Conservation (phyloP, 2,113 vertebrate species). For the Stictonetta naevosa region DNA sequence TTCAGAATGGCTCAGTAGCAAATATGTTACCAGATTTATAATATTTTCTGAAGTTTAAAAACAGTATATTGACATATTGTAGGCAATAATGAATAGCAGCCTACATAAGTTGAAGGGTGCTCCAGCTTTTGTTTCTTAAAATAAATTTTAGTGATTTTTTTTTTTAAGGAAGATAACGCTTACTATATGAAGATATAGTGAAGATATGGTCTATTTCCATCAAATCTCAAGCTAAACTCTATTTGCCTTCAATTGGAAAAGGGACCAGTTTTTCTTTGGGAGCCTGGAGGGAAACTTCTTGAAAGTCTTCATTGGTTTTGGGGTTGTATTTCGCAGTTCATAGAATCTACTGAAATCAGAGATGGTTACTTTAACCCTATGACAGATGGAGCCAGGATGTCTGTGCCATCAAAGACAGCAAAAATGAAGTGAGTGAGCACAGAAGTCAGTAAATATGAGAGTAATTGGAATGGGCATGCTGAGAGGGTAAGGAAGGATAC, state of each 20-base stretch:
- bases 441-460: conserved; percentile 62
- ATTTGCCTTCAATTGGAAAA: not conserved
- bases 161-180: not conserved
- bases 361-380: conserved; percentile 70
- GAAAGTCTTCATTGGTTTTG: conserved; percentile 1
- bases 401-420: conserved; percentile 70
- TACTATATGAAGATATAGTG: not conserved
- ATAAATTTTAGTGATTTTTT: not conserved
- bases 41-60: not conserved
- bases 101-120: not conserved
- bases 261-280: not conserved
- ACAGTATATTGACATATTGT: not conserved
- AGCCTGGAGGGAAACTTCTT: not conserved
- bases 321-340: conserved; percentile 50
- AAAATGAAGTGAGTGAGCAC: conserved; percentile 60
- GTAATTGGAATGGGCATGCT: conserved; percentile 47
- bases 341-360: conserved; percentile 65
- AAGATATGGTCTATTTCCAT: not conserved
- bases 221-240: not conserved
- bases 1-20: not conserved
- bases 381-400: conserved; percentile 74
- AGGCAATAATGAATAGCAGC: not conserved
- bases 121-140: not conserved
- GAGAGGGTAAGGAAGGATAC: conserved; percentile 23
- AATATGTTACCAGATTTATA: not conserved